A percentile compares a stretch with the other conserved stretches of the same genome.
These are phyloP conservation scores for Spisula solida DNA, from an alignment of 2,888 invertebrate species.

Conservation along the genomic window DNA sequence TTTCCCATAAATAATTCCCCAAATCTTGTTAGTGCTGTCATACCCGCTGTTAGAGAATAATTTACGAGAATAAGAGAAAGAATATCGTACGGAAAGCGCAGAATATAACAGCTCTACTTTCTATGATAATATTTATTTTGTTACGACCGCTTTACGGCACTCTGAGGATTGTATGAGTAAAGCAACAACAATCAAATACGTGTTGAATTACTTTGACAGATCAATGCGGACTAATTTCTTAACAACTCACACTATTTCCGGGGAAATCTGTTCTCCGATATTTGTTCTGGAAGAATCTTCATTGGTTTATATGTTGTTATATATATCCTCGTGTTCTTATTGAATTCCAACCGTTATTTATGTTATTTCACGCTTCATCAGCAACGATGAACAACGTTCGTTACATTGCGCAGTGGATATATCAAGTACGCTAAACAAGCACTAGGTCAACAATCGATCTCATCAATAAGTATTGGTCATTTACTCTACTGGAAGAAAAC, in stretches of 20 bases:
- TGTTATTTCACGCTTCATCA: neutral
- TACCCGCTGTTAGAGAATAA: neutral
- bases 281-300: neutral
- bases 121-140: no score
- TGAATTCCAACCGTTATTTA: conserved; percentile 3
- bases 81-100: neutral
- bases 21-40: neutral
- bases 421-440: no score
- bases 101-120: no score
- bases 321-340: neutral
- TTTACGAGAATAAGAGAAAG: neutral
- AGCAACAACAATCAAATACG: neutral
- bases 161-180: neutral
- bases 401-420: neutral
- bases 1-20: neutral
- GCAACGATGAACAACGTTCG: neutral
- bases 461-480: no score
- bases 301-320: neutral
- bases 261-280: neutral
- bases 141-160: neutral
- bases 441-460: no score
- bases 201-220: neutral
- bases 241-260: neutral
- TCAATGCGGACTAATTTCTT: neutral
- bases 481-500: no score